Evolutionary conservation across 2,113 vertebrate species (phyloP).

Genomic region (Procavia capensis): DNA sequence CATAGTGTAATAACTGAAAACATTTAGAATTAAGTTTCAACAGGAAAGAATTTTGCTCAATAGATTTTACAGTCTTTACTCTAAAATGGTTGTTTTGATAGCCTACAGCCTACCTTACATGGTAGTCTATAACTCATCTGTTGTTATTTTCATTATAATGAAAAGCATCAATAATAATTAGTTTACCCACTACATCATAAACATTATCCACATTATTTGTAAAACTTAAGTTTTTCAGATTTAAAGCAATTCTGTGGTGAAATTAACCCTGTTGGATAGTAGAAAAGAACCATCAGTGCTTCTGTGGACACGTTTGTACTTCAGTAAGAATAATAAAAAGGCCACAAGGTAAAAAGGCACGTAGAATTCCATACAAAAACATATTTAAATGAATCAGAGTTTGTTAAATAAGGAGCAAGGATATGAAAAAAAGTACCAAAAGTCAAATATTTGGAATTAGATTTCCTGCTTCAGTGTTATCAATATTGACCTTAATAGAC

Average conservation of each 20-base stretch:
- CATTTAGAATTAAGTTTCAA: conserved; percentile 62
- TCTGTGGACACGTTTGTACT: conserved; percentile 82
- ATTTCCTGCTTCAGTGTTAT: conserved; percentile 87
- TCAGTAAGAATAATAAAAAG: conserved; percentile 87
- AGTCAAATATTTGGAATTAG: conserved; percentile 84
- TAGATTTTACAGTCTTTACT: conserved; percentile 43
- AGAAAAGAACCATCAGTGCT: conserved; percentile 79
- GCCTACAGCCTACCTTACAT: conserved; percentile 50
- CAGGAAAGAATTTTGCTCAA: conserved; percentile 43
- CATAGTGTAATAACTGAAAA: background rate
- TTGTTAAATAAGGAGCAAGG: conserved; percentile 83
- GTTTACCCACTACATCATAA: conserved; percentile 68
- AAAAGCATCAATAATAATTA: conserved; percentile 64
- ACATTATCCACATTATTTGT: conserved; percentile 37
- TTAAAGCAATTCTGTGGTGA: conserved; percentile 77
- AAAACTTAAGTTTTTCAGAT: conserved; percentile 81
- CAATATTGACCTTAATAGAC: conserved; percentile 85
- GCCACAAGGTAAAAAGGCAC: conserved; percentile 92
- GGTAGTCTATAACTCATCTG: background rate
- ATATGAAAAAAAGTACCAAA: conserved; percentile 81
- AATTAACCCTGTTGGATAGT: conserved; percentile 75
- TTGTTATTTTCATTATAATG: conserved; percentile 51
- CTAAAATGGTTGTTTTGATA: conserved; percentile 53
- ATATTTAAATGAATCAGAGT: conserved; percentile 82
- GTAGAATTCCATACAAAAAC: conserved; percentile 86